Conservation (phyloP, 1,140 invertebrate genomes). For the Drosophila sturtevanti region DNA sequence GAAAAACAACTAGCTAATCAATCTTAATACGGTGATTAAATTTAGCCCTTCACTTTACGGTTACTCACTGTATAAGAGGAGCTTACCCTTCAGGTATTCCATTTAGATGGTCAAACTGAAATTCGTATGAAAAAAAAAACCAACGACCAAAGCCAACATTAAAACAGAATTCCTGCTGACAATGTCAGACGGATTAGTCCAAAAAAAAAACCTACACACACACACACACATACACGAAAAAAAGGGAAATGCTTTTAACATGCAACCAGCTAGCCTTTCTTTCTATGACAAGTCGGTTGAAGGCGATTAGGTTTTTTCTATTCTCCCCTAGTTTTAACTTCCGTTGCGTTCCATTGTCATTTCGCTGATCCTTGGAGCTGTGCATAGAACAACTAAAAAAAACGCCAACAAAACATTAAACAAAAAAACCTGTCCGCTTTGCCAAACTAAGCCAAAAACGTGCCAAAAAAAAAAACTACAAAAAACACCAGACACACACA, state of each 20-base stretch:
- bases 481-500: slow-evolving; percentile 5
- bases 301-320: slow-evolving; percentile 7
- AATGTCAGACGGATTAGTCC: slow-evolving; percentile 66
- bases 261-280: slow-evolving; percentile 40
- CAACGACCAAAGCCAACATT: slow-evolving; percentile 39
- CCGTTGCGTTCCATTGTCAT: slow-evolving; percentile 31
- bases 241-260: slow-evolving; percentile 16
- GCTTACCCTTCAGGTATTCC: slow-evolving; percentile 10
- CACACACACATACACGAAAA: too few relatives aligned
- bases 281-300: slow-evolving; percentile 4
- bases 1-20: background rate
- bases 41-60: background rate
- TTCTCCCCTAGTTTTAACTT: slow-evolving; percentile 12
- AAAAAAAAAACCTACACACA: background rate
- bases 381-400: slow-evolving; percentile 23
- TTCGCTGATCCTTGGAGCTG: slow-evolving; percentile 58
- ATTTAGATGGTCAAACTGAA: slow-evolving; percentile 4
- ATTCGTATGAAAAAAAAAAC: slow-evolving; percentile 2
- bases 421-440: slow-evolving; percentile 27
- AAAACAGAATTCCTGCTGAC: slow-evolving; percentile 66
- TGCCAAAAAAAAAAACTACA: slow-evolving; percentile 40
- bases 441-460: slow-evolving; percentile 51
- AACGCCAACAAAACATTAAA: slow-evolving; percentile 20
- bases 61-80: background rate
- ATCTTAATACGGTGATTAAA: slow-evolving; percentile 30